Evolutionary conservation across 2,797 vertebrate genomes (phyloP).

Genomic region (Chromobotia macracanthus): DNA sequence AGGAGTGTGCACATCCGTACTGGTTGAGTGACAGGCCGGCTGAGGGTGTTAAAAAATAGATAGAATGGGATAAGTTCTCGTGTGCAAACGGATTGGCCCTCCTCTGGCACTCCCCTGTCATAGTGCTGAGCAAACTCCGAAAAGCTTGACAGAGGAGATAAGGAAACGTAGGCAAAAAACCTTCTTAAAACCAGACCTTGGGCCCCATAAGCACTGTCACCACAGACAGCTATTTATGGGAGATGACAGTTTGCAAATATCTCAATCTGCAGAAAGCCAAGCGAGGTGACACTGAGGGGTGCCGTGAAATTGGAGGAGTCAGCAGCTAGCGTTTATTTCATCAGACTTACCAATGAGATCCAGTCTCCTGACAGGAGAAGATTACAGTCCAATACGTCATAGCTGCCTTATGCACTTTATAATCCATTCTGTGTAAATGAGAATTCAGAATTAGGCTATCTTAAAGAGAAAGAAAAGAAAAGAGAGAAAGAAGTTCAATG

Average conservation of each 20-base stretch:
- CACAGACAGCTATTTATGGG: constrained; percentile 92
- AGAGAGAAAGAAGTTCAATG: constrained; percentile 62
- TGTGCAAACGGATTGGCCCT: constrained; percentile 55
- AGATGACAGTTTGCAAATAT: constrained; percentile 99
- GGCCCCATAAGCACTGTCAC: constrained; percentile 76
- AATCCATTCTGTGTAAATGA: constrained; percentile 74
- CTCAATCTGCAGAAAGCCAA: constrained; percentile 93
- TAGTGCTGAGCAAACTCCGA: constrained; percentile 62
- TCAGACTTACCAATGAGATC: constrained; percentile 86
- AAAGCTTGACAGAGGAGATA: constrained; percentile 61
- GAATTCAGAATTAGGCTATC: constrained; percentile 73
- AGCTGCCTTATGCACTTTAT: constrained; percentile 61
- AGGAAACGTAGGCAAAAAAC: constrained; percentile 64
- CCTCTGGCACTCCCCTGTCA: constrained; percentile 61
- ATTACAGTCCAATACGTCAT: constrained; percentile 74
- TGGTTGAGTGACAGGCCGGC: constrained; percentile 69
- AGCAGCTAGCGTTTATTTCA: constrained; percentile 94
- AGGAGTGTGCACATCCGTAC: constrained; percentile 59
- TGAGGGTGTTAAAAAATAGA: constrained; percentile 54
- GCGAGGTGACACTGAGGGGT: constrained; percentile 86
- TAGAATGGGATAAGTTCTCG: constrained; percentile 59
- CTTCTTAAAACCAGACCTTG: constrained; percentile 69
- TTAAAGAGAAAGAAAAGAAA: constrained; percentile 74
- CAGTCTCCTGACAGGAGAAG: constrained; percentile 83
- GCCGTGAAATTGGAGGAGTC: constrained; percentile 92